These are phyloP conservation scores for Cyaniris semiargus DNA, from an alignment of 2,888 invertebrate species.

Conservation along the genomic window DNA sequence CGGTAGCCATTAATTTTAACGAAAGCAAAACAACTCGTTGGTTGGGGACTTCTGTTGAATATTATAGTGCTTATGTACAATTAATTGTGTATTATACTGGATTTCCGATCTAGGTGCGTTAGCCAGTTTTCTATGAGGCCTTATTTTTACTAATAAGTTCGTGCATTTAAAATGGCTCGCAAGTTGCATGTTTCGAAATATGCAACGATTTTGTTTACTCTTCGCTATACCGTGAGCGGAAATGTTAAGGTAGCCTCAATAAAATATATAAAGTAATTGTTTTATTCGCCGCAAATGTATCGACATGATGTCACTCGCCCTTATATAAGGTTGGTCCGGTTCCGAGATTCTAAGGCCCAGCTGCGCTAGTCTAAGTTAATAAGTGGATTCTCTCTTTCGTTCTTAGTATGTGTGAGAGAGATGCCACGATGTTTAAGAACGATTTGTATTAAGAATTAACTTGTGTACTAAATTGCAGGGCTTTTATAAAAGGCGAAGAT, in stretches of 20 bases:
- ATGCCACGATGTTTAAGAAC: too few species aligned
- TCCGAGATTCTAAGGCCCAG: conserved; percentile 10
- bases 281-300: conserved; percentile 5
- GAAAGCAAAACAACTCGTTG: background rate
- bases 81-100: too few species aligned
- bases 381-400: too few species aligned
- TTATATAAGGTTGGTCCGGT: background rate
- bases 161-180: too few species aligned
- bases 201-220: background rate
- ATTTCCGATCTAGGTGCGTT: too few species aligned
- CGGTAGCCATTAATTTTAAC: conserved; percentile 3
- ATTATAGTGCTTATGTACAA: too few species aligned
- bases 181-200: background rate
- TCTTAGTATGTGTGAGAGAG: too few species aligned
- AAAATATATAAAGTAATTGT: conserved; percentile 22
- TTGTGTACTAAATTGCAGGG: background rate
- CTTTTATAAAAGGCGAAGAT: background rate
- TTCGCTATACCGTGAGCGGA: background rate
- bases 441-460: too few species aligned
- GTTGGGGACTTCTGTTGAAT: too few species aligned
- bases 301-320: conserved; percentile 1
- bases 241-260: conserved; percentile 19
- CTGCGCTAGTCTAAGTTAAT: too few species aligned
- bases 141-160: too few species aligned
- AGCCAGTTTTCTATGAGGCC: too few species aligned